Conservation (phyloP, 2,888 invertebrate species). For the Heterodera filipjevi region DNA sequence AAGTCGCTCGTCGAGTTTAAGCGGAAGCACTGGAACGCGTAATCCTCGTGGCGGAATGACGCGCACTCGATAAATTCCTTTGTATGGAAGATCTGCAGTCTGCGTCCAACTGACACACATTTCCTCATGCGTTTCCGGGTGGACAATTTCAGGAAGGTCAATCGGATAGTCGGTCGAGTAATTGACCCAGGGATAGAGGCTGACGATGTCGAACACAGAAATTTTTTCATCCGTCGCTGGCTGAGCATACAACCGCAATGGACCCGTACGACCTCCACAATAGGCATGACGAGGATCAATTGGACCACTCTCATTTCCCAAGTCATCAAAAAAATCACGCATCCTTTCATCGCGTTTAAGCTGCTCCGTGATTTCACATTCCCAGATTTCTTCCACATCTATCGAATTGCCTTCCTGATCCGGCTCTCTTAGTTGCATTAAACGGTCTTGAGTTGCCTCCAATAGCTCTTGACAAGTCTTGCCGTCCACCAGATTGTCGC, state of each 20-base stretch:
- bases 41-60: slow-evolving; percentile 18
- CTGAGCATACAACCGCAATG: neutral
- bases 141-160: neutral
- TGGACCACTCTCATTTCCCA: neutral
- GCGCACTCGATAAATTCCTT: neutral
- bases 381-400: slow-evolving; percentile 13
- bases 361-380: no score
- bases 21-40: neutral
- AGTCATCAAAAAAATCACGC: neutral
- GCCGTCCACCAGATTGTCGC: neutral
- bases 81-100: no score
- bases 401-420: neutral
- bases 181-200: neutral
- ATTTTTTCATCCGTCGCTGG: neutral
- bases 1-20: neutral
- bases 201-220: neutral
- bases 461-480: neutral
- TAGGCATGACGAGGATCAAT: slow-evolving; percentile 9
- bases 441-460: neutral
- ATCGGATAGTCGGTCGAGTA: neutral
- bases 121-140: neutral
- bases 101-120: neutral
- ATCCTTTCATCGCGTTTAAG: no score
- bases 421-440: neutral
- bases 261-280: slow-evolving; percentile 16